Base-by-base conservation (phyloP, 2,797 vertebrate species). In the Spizella passerina region DNA sequence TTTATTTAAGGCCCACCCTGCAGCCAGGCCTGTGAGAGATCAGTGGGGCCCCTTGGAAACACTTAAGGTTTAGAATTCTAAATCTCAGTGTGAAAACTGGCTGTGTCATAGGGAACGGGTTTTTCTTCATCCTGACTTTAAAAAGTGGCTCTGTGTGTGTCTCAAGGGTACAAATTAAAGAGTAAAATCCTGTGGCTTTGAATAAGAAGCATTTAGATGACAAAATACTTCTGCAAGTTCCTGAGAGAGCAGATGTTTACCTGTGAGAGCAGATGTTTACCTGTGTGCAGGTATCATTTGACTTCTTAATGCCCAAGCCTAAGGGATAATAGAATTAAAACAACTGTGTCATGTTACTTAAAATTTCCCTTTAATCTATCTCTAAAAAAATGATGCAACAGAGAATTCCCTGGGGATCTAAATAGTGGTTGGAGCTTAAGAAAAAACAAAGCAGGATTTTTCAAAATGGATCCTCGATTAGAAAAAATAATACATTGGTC, bases 141-240 rank as follows among this genome's bases (percentile, higher is more conserved):
- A 46, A 52, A 64, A 82, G 41, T 50, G 56, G 22, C 77, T 93
- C 29, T 1, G 1, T 41, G 1, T 41, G 4, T 94, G 64, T 87
- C 96, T 90, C 72, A 50, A n/a, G 87, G 93, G 32, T 83, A 63
- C 26, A 69, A 44, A 94, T 92, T 86, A 86, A 88, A 84, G 50
- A 96, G 86, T 96, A 77, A 96, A 65, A 93, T 94, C 30, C 19
- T 59, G 50, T 93, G 91, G 80, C n/a, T 88, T 91, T 81, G 69
- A 79, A 59, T 84, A 47, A 87, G 83, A 87, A 52, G 49, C 26
- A 15, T 69, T 77, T 53, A 61, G 63, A 94, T 91, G 61, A 76
- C 65, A 88, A 57, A 93, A 91, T 65, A 71, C 27, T 87, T 66
- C 2, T 41, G 56, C 39, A 80, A 43, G 75, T 77, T 96, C 87